phyloP scores from a whole-genome alignment of 2,797 vertebrate genomes.

The Tarsius wallacei region DNA sequence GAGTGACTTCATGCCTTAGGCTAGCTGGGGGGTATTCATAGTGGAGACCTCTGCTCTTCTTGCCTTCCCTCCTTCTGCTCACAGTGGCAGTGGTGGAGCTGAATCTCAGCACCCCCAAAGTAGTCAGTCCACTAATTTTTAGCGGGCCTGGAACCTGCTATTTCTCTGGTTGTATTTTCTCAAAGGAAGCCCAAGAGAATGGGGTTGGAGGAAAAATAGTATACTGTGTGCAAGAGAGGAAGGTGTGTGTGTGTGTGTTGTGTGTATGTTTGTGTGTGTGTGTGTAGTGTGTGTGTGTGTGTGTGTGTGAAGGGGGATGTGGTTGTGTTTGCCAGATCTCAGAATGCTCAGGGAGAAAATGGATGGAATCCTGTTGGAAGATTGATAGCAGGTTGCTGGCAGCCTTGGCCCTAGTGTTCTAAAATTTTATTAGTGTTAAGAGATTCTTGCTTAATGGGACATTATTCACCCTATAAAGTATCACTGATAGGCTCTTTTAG shows the following conservation, averaged over 20 bases:
- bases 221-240: fast-evolving
- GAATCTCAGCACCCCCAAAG: not conserved
- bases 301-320: not conserved
- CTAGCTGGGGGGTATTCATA: too few species aligned
- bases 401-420: not conserved
- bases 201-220: not conserved
- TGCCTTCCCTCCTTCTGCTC: fast-evolving
- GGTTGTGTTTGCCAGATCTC: not conserved
- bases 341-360: not conserved
- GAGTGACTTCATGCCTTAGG: not conserved
- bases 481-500: not conserved
- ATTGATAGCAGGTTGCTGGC: not conserved
- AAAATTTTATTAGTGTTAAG: not conserved
- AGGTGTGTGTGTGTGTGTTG: not conserved
- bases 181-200: not conserved
- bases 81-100: fast-evolving
- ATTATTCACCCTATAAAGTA: not conserved
- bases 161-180: not conserved
- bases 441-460: conserved; percentile 21
- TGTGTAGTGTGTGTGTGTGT: too few species aligned
- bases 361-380: not conserved
- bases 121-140: fast-evolving
- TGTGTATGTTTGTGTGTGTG: too few species aligned
- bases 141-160: not conserved
- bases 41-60: too few species aligned